These are phyloP conservation scores for Dinocampus coccinellae DNA, from an alignment of 2,888 invertebrate species.

Conservation along the genomic window DNA sequence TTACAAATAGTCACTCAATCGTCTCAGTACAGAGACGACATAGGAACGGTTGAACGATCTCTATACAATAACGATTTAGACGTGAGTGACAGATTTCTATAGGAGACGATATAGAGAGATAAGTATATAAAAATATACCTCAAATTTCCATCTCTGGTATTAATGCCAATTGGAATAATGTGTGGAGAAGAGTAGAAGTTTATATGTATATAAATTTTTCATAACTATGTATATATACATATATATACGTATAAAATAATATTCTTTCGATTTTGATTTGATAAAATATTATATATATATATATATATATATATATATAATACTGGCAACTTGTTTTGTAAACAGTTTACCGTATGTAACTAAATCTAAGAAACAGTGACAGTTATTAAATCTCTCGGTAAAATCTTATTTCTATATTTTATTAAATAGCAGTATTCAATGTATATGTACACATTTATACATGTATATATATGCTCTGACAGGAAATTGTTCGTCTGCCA, in stretches of 20 bases:
- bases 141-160: too few species aligned
- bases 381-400: not conserved
- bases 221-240: not conserved
- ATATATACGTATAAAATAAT: not conserved
- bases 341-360: not conserved
- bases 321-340: not conserved
- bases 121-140: too few species aligned
- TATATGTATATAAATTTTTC: too few species aligned
- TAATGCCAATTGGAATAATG: too few species aligned
- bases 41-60: too few species aligned
- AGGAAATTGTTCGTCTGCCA: conserved; percentile 19
- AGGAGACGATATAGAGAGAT: too few species aligned
- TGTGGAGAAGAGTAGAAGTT: too few species aligned
- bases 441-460: not conserved
- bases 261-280: not conserved
- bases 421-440: conserved; percentile 18
- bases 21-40: too few species aligned
- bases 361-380: not conserved
- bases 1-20: too few species aligned
- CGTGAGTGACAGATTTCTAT: too few species aligned
- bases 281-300: not conserved
- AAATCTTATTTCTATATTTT: not conserved
- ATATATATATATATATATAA: not conserved
- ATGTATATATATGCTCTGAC: not conserved
- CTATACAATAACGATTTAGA: too few species aligned